These are phyloP conservation scores for Hylyphantes graminicola DNA, from an alignment of 1,140 invertebrate genomes.

Conservation along the genomic window DNA sequence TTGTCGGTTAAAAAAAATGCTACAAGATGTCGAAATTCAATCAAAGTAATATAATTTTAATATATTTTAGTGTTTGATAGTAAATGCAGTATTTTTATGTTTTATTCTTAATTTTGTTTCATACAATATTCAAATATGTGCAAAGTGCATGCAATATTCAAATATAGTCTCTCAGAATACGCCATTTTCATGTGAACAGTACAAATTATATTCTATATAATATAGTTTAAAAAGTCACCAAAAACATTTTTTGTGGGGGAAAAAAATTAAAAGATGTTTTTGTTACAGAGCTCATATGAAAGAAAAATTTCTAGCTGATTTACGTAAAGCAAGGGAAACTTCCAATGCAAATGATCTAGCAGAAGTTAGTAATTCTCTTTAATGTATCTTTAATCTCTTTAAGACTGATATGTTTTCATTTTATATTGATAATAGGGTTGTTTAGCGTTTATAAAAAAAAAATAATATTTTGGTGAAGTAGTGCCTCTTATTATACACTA, in stretches of 20 bases:
- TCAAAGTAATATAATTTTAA: constrained; percentile 77
- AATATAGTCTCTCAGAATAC: too few relatives aligned
- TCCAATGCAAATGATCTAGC: constrained; percentile 88
- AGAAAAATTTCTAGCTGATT: constrained; percentile 95
- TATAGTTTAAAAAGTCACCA: too few relatives aligned
- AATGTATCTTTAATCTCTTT: background rate
- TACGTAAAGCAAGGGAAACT: constrained; percentile 91
- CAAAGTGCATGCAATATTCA: too few relatives aligned
- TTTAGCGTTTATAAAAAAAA: too few relatives aligned
- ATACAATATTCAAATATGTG: too few relatives aligned
- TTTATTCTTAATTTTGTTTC: too few relatives aligned
- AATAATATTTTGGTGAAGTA: background rate
- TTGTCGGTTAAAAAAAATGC: constrained; percentile 80
- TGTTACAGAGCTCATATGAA: constrained; percentile 89
- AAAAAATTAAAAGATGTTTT: constrained; percentile 13
- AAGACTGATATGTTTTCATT: background rate
- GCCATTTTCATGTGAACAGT: too few relatives aligned
- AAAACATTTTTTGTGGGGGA: background rate
- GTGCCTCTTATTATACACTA: too few relatives aligned
- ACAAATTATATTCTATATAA: too few relatives aligned
- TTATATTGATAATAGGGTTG: too few relatives aligned
- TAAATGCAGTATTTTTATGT: background rate
- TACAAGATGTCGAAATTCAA: constrained; percentile 94
- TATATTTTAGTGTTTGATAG: too few relatives aligned
- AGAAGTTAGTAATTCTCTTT: constrained; percentile 70